Conservation (phyloP, 2,113 vertebrate genomes). For the Speoplatyrhinus poulsoni region DNA sequence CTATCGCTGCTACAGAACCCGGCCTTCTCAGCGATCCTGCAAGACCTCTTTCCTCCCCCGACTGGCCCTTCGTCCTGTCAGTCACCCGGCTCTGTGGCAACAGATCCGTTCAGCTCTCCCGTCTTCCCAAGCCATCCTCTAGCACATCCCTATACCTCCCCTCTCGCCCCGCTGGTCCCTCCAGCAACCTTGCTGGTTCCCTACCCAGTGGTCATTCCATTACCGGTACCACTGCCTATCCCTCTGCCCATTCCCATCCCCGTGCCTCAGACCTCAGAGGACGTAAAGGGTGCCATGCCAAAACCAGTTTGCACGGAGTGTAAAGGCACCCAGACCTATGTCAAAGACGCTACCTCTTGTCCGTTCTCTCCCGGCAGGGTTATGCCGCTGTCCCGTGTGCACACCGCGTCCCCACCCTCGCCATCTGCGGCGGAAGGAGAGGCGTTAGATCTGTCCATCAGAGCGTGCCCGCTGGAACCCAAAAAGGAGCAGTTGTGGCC, state of each 20-base stretch:
- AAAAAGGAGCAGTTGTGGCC: conserved; percentile 68
- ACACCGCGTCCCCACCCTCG: conserved; percentile 32
- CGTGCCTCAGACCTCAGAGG: conserved; percentile 77
- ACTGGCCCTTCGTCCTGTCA: conserved; percentile 79
- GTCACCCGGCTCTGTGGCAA: conserved; percentile 64
- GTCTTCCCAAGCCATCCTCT: conserved; percentile 78
- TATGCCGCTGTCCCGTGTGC: conserved; percentile 20
- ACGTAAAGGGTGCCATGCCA: conserved; percentile 80
- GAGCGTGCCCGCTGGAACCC: conserved; percentile 74
- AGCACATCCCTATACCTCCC: conserved; percentile 82
- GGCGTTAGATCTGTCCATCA: conserved; percentile 90
- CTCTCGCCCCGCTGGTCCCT: conserved; percentile 88
- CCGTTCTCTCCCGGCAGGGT: conserved; percentile 27
- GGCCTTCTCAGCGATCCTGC: conserved; percentile 87
- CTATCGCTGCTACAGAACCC: conserved; percentile 88
- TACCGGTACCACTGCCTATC: conserved; percentile 91
- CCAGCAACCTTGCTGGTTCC: conserved; percentile 93
- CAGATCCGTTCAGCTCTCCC: conserved; percentile 68
- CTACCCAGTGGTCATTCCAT: conserved; percentile 91
- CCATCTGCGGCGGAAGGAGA: conserved; percentile 79
- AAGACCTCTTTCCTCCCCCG: conserved; percentile 90
- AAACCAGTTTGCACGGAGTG: conserved; percentile 81
- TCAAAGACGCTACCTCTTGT: conserved; percentile 61
- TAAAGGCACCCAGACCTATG: conserved; percentile 85
- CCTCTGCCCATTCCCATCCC: conserved; percentile 91